Evolutionary conservation across 2,797 vertebrate species (phyloP).

Genomic region (Coccyzus lansbergi): DNA sequence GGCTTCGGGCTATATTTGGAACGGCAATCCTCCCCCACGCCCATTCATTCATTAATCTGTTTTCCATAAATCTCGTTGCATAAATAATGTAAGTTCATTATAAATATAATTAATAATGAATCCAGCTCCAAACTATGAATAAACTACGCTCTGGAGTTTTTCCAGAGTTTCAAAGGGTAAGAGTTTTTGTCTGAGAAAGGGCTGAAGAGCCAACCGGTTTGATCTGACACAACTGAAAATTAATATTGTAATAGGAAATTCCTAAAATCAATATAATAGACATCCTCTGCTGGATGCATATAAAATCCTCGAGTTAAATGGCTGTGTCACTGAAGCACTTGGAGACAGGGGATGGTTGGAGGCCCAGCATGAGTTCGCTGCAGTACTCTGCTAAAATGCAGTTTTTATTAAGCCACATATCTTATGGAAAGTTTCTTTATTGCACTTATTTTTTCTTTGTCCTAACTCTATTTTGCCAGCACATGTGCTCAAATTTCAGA

Average conservation of each 20-base stretch:
- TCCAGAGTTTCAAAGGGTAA: not conserved
- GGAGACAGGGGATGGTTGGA: constrained; percentile 11
- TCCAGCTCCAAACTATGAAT: constrained; percentile 4
- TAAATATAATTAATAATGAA: constrained; percentile 50
- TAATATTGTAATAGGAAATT: constrained; percentile 44
- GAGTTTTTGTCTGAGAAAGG: constrained; percentile 29
- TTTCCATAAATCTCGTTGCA: constrained; percentile 39
- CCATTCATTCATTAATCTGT: not conserved
- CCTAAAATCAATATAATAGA: constrained; percentile 50
- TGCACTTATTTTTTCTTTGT: constrained; percentile 21
- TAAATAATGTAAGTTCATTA: constrained; percentile 46
- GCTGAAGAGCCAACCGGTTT: constrained; percentile 10
- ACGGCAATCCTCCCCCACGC: not conserved
- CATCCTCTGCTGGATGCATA: constrained; percentile 25
- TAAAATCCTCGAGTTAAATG: constrained; percentile 45
- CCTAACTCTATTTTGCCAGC: constrained; percentile 12
- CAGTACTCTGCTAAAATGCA: constrained; percentile 21
- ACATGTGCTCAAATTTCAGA: not conserved
- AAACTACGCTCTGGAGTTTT: constrained; percentile 29
- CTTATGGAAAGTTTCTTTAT: constrained; percentile 31
- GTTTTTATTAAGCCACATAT: constrained; percentile 59
- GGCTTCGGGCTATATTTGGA: not conserved
- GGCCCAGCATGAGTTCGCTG: constrained; percentile 38
- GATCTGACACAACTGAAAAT: constrained; percentile 29
- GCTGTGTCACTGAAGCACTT: constrained; percentile 26